Conservation (phyloP, 2,113 vertebrate genomes). For the Mus pahari region DNA sequence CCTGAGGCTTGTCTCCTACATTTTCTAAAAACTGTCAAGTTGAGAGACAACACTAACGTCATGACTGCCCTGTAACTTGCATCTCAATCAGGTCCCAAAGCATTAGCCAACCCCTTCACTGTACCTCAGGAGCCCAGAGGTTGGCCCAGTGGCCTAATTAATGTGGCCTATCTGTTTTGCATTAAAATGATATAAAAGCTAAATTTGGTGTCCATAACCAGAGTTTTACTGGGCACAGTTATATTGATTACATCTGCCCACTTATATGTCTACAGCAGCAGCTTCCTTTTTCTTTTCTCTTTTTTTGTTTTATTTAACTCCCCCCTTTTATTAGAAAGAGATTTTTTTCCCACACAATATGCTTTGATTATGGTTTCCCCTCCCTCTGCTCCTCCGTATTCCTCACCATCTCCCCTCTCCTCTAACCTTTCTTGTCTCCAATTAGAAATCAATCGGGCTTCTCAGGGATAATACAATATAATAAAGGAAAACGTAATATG, state of each 20-base stretch:
- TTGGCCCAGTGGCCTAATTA: neutral
- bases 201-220: neutral
- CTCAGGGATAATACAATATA: too few relatives aligned
- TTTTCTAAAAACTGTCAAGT: neutral
- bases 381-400: too few relatives aligned
- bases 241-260: too few relatives aligned
- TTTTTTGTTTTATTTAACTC: too few relatives aligned
- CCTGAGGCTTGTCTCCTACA: neutral
- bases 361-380: too few relatives aligned
- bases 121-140: neutral
- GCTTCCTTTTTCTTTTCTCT: too few relatives aligned
- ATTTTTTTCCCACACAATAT: too few relatives aligned
- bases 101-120: neutral
- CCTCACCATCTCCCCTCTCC: too few relatives aligned
- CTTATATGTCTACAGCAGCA: neutral
- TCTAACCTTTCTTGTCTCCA: too few relatives aligned
- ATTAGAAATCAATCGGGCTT: too few relatives aligned
- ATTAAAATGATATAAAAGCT: neutral
- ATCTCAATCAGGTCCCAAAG: neutral
- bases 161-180: neutral
- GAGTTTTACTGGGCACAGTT: neutral
- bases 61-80: neutral
- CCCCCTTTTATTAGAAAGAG: too few relatives aligned
- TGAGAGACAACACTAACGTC: neutral
- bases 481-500: too few relatives aligned